These are phyloP conservation scores for Camarhynchus parvulus DNA, from an alignment of 2,113 vertebrate species.

Conservation along the genomic window DNA sequence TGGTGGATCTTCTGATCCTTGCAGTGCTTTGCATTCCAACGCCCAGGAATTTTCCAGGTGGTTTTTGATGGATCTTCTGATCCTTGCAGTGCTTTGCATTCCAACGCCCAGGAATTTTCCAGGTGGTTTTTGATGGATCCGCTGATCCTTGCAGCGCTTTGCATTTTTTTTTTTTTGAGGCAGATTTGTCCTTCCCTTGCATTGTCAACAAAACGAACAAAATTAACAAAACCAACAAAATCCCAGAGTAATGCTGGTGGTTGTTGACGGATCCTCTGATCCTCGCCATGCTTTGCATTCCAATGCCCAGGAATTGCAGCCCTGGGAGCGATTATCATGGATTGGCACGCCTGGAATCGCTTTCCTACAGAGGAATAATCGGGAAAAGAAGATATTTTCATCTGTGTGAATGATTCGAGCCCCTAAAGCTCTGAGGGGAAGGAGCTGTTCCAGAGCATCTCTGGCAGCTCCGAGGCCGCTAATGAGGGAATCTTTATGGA, in stretches of 20 bases:
- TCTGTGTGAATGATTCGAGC: neutral
- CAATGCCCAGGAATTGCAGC: neutral
- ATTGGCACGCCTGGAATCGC: neutral
- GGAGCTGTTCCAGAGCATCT: neutral
- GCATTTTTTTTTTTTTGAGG: neutral
- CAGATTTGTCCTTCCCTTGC: neutral
- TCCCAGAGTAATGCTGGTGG: accelerated
- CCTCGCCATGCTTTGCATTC: neutral
- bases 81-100: neutral
- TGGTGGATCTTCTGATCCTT: too few relatives aligned
- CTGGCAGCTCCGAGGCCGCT: neutral
- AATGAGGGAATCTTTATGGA: neutral
- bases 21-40: too few relatives aligned
- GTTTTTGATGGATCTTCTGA: accelerated
- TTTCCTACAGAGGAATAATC: neutral
- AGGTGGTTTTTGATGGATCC: neutral
- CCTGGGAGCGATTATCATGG: neutral
- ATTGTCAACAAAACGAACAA: neutral
- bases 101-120: too few relatives aligned
- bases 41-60: too few relatives aligned
- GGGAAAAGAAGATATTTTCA: neutral
- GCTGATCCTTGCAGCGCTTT: neutral
- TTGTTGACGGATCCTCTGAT: neutral
- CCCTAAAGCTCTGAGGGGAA: neutral
- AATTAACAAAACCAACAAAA: neutral